Conservation (phyloP, 2,888 invertebrate species). For the Eupithecia abbreviata region DNA sequence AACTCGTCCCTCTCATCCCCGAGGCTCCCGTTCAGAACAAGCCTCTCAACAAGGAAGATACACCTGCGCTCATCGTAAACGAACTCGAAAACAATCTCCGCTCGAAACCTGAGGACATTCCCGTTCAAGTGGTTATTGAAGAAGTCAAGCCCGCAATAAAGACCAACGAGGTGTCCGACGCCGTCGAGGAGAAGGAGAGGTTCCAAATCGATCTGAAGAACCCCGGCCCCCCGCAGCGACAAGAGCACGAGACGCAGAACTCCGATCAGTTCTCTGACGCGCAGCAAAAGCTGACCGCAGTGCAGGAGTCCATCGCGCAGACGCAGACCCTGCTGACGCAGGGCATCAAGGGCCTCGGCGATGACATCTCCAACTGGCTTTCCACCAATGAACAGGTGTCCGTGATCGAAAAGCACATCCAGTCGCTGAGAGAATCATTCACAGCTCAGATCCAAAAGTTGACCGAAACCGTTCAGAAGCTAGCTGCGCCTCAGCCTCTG, state of each 20-base stretch:
- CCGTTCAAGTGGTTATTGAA: slow-evolving; percentile 68
- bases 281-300: slow-evolving; percentile 52
- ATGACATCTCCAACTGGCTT: slow-evolving; percentile 63
- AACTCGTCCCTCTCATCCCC: slow-evolving; percentile 34
- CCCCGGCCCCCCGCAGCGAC: slow-evolving; percentile 73
- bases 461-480: slow-evolving; percentile 60
- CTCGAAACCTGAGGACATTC: slow-evolving; percentile 57
- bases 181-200: slow-evolving; percentile 57
- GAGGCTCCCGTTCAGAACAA: slow-evolving; percentile 49
- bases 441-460: slow-evolving; percentile 63
- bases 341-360: slow-evolving; percentile 60
- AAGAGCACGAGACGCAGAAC: slow-evolving; percentile 75
- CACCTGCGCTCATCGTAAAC: slow-evolving; percentile 36
- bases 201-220: slow-evolving; percentile 65
- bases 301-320: slow-evolving; percentile 62
- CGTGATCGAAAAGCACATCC: slow-evolving; percentile 60
- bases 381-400: slow-evolving; percentile 60
- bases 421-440: slow-evolving; percentile 61
- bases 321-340: slow-evolving; percentile 55
- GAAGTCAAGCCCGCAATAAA: slow-evolving; percentile 52
- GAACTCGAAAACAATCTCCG: slow-evolving; percentile 52
- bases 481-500: slow-evolving; percentile 50
- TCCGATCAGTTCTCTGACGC: slow-evolving; percentile 62
- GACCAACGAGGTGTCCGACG: slow-evolving; percentile 45
- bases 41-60: slow-evolving; percentile 32